Evolutionary conservation across 2,797 vertebrate genomes (phyloP).

Genomic region (Mormyrops boulengeri): DNA sequence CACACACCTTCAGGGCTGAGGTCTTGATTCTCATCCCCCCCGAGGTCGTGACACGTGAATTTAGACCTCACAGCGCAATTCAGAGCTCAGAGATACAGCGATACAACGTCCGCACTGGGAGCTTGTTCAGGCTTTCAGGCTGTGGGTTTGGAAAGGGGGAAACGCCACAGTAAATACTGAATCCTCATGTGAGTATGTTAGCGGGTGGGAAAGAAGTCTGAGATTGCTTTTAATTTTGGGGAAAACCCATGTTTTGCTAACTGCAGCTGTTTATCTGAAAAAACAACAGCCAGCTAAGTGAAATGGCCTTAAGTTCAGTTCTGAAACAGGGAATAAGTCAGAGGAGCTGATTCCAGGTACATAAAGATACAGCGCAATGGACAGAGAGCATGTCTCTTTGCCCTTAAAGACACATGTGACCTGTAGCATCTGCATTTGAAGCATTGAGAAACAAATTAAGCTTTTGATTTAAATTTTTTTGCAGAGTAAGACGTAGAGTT

Average conservation of each 20-base stretch:
- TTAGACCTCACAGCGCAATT: background rate
- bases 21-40: background rate
- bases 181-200: background rate
- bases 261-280: background rate
- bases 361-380: background rate
- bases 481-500: constrained; percentile 11
- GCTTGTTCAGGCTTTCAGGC: background rate
- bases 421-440: background rate
- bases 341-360: background rate
- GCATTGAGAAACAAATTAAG: background rate
- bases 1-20: background rate
- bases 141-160: background rate
- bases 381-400: background rate
- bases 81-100: background rate
- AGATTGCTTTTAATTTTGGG: background rate
- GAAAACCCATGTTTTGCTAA: background rate
- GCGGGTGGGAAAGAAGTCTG: background rate
- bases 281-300: background rate
- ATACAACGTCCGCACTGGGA: background rate
- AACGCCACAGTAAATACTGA: background rate
- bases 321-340: background rate
- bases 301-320: background rate
- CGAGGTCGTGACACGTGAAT: background rate
- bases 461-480: background rate
- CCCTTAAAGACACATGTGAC: background rate